phyloP scores from a whole-genome alignment of 2,888 invertebrate genomes.

The Mesopsocus fuscifrons region DNA sequence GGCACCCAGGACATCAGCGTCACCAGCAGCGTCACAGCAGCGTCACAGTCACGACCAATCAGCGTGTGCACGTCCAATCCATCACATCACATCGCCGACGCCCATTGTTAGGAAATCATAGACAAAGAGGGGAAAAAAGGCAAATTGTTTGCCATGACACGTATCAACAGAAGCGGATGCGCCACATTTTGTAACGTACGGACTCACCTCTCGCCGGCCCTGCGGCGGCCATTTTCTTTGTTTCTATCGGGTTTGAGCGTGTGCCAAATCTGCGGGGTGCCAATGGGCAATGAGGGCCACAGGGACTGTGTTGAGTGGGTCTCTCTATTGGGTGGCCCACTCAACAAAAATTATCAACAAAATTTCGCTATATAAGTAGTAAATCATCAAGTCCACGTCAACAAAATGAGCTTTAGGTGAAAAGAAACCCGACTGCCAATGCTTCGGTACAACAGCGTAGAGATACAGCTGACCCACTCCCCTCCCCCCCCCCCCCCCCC shows the following conservation, averaged over 20 bases:
- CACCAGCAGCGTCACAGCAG: slow-evolving; percentile 11
- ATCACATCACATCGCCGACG: slow-evolving; percentile 7
- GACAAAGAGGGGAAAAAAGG: slow-evolving; percentile 40
- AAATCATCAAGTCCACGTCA: no score
- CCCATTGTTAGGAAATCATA: slow-evolving; percentile 28
- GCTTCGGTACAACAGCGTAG: no score
- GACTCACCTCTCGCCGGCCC: neutral
- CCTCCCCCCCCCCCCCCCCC: no score
- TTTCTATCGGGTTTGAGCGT: neutral
- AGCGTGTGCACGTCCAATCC: neutral
- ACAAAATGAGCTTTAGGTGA: no score
- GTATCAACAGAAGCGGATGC: slow-evolving; percentile 19
- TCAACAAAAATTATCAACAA: no score
- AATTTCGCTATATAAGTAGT: no score
- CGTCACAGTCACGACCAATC: slow-evolving; percentile 3
- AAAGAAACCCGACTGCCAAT: no score
- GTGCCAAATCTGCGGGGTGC: neutral
- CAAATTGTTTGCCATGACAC: slow-evolving; percentile 43
- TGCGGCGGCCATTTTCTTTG: no score
- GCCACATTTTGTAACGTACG: neutral
- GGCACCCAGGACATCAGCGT: slow-evolving; percentile 8
- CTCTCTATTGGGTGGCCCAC: no score
- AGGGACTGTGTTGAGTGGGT: neutral
- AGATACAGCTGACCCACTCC: no score
- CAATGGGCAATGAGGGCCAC: neutral